These are phyloP conservation scores for Chunga burmeisteri DNA, from an alignment of 2,113 vertebrate species.

Conservation along the genomic window DNA sequence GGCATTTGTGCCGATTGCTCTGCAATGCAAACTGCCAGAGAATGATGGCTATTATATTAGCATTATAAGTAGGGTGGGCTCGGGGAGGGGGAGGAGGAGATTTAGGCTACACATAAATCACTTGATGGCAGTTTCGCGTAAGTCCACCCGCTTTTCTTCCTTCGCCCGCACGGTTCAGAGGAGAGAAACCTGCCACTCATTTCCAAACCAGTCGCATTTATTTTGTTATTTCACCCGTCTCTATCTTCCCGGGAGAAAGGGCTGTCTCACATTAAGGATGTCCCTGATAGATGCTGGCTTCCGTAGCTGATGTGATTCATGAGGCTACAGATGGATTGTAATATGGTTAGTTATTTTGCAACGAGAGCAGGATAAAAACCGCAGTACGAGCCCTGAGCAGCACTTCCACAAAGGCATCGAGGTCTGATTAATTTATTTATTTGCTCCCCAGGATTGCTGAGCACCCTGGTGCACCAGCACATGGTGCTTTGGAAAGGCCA, in stretches of 20 bases:
- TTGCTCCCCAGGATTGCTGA: slow-evolving; percentile 18
- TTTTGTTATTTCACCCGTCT: not conserved
- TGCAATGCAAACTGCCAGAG: slow-evolving; percentile 1
- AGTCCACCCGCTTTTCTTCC: not conserved
- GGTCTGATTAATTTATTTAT: slow-evolving; percentile 17
- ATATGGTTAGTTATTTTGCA: slow-evolving; percentile 9
- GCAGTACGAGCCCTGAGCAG: not conserved
- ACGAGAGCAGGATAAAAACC: not conserved
- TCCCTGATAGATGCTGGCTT: slow-evolving; percentile 5
- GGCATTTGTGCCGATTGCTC: slow-evolving; percentile 25
- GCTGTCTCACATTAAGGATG: not conserved
- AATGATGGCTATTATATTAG: slow-evolving; percentile 53
- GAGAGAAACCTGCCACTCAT: not conserved
- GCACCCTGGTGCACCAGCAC: not conserved
- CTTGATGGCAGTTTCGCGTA: not conserved
- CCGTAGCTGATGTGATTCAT: slow-evolving; percentile 9
- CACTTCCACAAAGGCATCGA: not conserved
- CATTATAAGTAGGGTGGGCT: slow-evolving; percentile 42
- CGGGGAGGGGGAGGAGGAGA: not conserved
- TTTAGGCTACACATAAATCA: not conserved
- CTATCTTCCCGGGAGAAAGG: not conserved
- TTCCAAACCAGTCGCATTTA: not conserved
- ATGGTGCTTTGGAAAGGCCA: not conserved
- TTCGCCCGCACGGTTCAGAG: rapidly evolving
- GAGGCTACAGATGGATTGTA: slow-evolving; percentile 15